Evolutionary conservation across 2,797 vertebrate genomes (phyloP), one percentile per base, ranked within the genome.

Genomic region (Falco concolor): DNA sequence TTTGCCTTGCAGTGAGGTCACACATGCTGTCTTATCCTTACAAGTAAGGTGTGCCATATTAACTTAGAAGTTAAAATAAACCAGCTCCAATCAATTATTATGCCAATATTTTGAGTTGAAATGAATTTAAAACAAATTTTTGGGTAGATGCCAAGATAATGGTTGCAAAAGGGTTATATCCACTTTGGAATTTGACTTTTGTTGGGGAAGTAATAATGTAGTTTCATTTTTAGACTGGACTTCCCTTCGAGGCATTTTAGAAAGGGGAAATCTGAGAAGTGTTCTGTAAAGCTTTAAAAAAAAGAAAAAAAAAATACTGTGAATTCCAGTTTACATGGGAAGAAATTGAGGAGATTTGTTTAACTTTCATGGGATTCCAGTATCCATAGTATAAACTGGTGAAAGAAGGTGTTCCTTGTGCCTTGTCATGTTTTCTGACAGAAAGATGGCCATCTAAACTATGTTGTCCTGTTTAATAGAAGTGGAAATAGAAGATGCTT

Each of bases 241-340:
- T 95, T 93, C 57, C 68, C 64, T 87, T 94, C 8, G 15, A 94
- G 61, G 49, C 40, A 75, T 89, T 95, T 93, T 75, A 77, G 61
- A 90, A 93, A 57, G 65, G 94, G 85, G 79, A 95, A 78, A 68
- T 87, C 79, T 60, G 53, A 78, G 49, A 89, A 81, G 17, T 9
- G 11, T 67, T 9, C 36, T 3, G 0, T 79, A 87, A 89, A 86
- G 34, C 68, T 90, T 82, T 9, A 74, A 69, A 52, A 82, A 44
- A 63, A 6, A 60, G 45, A 57, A 8, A 49, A 34, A 36, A 44
- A 59, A 38, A 10, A 12, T 47, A 30, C 8, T 36, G 27, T 16
- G 22, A 82, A 30, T 28, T 73, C 38, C 16, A 57, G 90, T 81
- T 87, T 75, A 60, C 0, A 0, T 73, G 44, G 25, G 72, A 84